phyloP scores from a whole-genome alignment of 2,113 vertebrate genomes.

The Urocitellus parryii region DNA sequence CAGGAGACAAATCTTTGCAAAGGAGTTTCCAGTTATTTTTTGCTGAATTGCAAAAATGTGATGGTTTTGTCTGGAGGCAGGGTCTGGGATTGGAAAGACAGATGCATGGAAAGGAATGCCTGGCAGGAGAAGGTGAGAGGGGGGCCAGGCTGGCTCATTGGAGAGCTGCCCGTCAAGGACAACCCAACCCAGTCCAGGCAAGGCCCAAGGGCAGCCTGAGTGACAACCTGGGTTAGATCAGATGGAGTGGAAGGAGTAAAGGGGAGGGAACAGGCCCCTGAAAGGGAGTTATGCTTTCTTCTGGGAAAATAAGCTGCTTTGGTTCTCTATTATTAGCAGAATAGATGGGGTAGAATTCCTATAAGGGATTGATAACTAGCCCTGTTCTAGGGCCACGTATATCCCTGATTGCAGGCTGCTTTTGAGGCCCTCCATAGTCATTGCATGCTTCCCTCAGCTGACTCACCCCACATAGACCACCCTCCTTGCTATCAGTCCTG shows the following conservation, averaged over 20 bases:
- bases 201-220: background rate
- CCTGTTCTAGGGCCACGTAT: background rate
- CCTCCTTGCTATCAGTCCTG: accelerated
- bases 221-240: background rate
- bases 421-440: accelerated
- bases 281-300: background rate
- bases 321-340: background rate
- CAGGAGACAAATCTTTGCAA: slow-evolving; percentile 12
- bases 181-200: background rate
- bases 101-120: background rate
- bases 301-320: background rate
- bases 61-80: slow-evolving; percentile 30
- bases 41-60: slow-evolving; percentile 5
- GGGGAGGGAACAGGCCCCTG: background rate
- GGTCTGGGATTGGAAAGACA: slow-evolving; percentile 32
- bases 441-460: background rate
- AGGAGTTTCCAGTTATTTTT: slow-evolving; percentile 21
- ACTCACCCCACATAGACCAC: background rate
- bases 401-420: background rate
- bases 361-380: background rate
- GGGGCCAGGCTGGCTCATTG: background rate
- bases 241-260: background rate
- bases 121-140: background rate
- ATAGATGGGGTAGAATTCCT: background rate
- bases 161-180: background rate